Percentiles rank a stretch among this genome's conserved stretches.
Conservation (phyloP, 2,113 vertebrate genomes). For the Callopanchax toddi region DNA sequence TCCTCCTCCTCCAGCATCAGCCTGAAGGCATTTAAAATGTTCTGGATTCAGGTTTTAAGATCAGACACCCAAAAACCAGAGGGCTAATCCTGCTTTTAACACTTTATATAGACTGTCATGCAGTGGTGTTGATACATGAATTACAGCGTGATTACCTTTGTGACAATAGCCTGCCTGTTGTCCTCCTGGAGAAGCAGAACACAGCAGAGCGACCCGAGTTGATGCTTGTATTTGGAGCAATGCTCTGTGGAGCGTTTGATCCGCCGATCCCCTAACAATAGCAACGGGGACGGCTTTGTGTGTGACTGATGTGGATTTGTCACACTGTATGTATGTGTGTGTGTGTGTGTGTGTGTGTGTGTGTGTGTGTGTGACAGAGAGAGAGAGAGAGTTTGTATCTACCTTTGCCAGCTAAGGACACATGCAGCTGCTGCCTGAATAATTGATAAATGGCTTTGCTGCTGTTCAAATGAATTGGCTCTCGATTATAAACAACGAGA, state of each 20-base stretch:
- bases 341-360: conserved; percentile 7
- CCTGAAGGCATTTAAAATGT: conserved; percentile 54
- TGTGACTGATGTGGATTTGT: conserved; percentile 82
- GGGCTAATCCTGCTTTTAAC: conserved; percentile 54
- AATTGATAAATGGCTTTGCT: conserved; percentile 75
- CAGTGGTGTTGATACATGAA: conserved; percentile 50
- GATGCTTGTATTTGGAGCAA: conserved; percentile 69
- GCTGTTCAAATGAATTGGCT: conserved; percentile 70
- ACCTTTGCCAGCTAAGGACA: conserved; percentile 66
- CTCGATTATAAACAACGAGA: conserved; percentile 64
- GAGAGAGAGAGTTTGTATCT: conserved; percentile 50
- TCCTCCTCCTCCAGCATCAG: conserved; percentile 53
- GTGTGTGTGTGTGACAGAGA: conserved; percentile 28
- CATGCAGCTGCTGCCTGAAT: conserved; percentile 64
- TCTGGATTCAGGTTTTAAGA: conserved; percentile 58
- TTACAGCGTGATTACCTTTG: conserved; percentile 70
- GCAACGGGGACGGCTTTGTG: conserved; percentile 75
- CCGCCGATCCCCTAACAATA: conserved; percentile 73
- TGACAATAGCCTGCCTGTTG: conserved; percentile 54
- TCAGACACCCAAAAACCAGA: conserved; percentile 32
- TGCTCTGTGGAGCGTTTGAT: conserved; percentile 73
- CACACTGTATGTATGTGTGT: conserved; percentile 63
- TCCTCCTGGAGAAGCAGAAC: conserved; percentile 45
- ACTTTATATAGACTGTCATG: conserved; percentile 40
- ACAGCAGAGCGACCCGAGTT: conserved; percentile 50